Evolutionary conservation across 2,797 vertebrate species (phyloP).

Genomic region (Octomys mimax): DNA sequence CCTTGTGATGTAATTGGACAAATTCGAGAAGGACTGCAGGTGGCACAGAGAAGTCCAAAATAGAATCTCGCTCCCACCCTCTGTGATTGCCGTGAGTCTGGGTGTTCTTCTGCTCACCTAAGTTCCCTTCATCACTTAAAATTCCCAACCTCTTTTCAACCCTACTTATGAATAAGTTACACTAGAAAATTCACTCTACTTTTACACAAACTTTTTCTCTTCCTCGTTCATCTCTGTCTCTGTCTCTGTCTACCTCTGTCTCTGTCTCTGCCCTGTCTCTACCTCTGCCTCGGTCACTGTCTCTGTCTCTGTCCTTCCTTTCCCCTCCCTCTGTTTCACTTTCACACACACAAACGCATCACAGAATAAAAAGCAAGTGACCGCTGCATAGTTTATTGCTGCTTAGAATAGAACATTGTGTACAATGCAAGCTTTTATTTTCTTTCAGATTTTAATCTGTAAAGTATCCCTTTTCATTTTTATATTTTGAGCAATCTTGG

Average conservation of each 20-base stretch:
- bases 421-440: neutral
- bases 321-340: neutral
- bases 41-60: no score
- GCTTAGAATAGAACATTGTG: neutral
- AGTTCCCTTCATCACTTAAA: neutral
- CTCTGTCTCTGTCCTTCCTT: neutral
- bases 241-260: neutral
- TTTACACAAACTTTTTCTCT: neutral
- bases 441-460: neutral
- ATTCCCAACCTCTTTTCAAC: neutral
- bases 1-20: neutral
- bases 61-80: neutral
- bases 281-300: neutral
- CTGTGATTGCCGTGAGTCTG: neutral
- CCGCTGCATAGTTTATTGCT: neutral
- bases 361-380: neutral
- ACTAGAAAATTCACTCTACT: neutral
- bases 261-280: no score
- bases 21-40: neutral
- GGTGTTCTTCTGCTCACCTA: neutral
- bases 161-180: neutral
- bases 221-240: neutral
- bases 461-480: neutral
- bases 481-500: neutral
- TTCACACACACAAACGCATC: neutral